These are phyloP conservation scores for Aphyosemion australe DNA, from an alignment of 2,113 vertebrate genomes.

Conservation along the genomic window DNA sequence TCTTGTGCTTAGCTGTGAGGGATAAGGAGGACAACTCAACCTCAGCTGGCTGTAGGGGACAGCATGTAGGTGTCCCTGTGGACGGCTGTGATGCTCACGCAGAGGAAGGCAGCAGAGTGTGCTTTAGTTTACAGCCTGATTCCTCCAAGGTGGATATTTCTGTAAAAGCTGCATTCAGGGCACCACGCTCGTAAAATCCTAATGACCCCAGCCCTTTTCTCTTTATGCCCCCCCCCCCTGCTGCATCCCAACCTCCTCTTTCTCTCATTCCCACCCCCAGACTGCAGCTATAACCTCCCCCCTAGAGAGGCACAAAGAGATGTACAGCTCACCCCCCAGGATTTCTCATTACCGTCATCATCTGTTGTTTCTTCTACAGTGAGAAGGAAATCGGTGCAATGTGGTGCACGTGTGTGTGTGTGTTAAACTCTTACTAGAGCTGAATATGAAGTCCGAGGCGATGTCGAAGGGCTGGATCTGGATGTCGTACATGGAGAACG, in stretches of 20 bases:
- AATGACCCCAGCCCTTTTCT: conserved; percentile 26
- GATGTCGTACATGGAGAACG: conserved; percentile 87
- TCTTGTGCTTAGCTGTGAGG: not conserved
- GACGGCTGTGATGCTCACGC: conserved; percentile 26
- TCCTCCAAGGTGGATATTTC: conserved; percentile 58
- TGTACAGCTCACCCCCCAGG: conserved; percentile 8
- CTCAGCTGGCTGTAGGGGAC: conserved; percentile 1
- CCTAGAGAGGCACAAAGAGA: conserved; percentile 15
- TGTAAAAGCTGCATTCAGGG: conserved; percentile 64
- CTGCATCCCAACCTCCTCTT: conserved; percentile 11
- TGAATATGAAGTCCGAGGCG: conserved; percentile 92
- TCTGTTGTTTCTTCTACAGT: conserved; percentile 10
- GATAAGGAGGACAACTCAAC: conserved; percentile 8
- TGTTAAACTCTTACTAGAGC: conserved; percentile 88
- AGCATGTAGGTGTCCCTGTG: conserved; percentile 22
- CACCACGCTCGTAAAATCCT: conserved; percentile 59
- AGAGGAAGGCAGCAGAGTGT: conserved; percentile 39
- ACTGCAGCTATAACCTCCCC: conserved; percentile 50
- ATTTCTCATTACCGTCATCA: conserved; percentile 22
- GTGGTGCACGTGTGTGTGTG: not conserved
- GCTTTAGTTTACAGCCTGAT: conserved; percentile 58
- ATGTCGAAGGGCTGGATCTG: conserved; percentile 98
- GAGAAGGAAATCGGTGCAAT: not conserved
- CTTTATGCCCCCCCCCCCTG: not conserved
- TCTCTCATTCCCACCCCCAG: conserved; percentile 19